These are phyloP conservation scores for Triplophysa bombifrons DNA, from an alignment of 2,797 vertebrate species.

Conservation along the genomic window DNA sequence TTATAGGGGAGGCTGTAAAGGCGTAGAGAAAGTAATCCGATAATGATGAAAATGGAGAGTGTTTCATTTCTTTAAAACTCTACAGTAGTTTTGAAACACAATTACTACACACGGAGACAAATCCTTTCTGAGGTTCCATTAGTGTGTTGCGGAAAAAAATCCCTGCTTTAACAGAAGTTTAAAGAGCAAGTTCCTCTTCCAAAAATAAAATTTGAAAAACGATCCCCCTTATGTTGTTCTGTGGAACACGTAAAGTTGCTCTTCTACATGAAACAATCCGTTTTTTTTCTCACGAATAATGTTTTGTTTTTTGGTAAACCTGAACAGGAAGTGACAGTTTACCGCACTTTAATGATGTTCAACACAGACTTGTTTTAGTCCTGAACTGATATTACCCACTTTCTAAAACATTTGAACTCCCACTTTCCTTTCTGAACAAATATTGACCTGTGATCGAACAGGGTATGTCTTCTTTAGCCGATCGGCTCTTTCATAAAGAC, in stretches of 20 bases:
- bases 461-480: not conserved
- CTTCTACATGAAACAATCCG: not conserved
- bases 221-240: not conserved
- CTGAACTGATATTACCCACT: not conserved
- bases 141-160: constrained; percentile 30
- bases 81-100: constrained; percentile 62
- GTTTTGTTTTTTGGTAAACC: not conserved
- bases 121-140: constrained; percentile 65
- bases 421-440: not conserved
- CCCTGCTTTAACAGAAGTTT: not conserved
- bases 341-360: not conserved
- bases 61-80: constrained; percentile 70
- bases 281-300: no score
- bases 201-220: not conserved
- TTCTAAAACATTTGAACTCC: not conserved
- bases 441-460: not conserved
- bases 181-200: not conserved
- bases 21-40: constrained; percentile 63
- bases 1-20: constrained; percentile 28
- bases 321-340: not conserved
- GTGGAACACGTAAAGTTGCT: not conserved
- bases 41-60: constrained; percentile 69
- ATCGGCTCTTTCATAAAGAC: constrained; percentile 14
- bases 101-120: constrained; percentile 64
- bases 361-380: not conserved